Base-by-base conservation (phyloP, 2,113 vertebrate species). In the Pholis gunnellus region DNA sequence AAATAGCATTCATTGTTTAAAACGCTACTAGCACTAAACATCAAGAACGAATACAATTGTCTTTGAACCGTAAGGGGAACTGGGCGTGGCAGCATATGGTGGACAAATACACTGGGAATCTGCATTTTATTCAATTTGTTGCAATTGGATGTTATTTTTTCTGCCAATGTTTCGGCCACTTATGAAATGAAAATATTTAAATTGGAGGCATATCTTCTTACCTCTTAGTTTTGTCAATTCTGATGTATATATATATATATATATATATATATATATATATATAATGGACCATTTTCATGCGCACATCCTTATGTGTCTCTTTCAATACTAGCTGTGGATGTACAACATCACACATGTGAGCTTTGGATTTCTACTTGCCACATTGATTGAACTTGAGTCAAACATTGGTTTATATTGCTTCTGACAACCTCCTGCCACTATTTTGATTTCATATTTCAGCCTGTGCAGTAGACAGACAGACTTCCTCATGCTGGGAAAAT, bases 121-220 rank as follows among this genome's bases (percentile, higher is more conserved):
- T 65, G 48, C n/a, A 20, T 27, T 68, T 40, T 57, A 17, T 46
- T 72, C 38, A 57, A 11, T 42, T 25, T 66, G 8, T 46, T 74
- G 38, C 20, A 67, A 29, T 36, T 66, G 20, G 42, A 61, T 75
- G 63, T n/a, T 60, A 7, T 2, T 72, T 52, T 52, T 67, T 66
- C 5, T 78, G 61, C 38, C 29, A 66, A n/a, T 14, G 2, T 63
- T 69, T 59, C 13, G 9, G 22, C 50, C 52, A 4, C 40, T 38
- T 38, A 38, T 38, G 7, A 38, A 8, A 38, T 38, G 6, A 38
- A 38, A 38, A 8, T 38, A 38, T 38, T 38, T 38, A 4, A 38
- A 38, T 8, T 34, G 36, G 2, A 8, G 36, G 9, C 36, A 38
- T 36, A 36, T 36, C 34, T 7, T 36, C 34, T 36, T 36, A 36